Evolutionary conservation across 2,797 vertebrate species (phyloP), one percentile per base, ranked within the genome.

Genomic region (Phoxinus dragarum): DNA sequence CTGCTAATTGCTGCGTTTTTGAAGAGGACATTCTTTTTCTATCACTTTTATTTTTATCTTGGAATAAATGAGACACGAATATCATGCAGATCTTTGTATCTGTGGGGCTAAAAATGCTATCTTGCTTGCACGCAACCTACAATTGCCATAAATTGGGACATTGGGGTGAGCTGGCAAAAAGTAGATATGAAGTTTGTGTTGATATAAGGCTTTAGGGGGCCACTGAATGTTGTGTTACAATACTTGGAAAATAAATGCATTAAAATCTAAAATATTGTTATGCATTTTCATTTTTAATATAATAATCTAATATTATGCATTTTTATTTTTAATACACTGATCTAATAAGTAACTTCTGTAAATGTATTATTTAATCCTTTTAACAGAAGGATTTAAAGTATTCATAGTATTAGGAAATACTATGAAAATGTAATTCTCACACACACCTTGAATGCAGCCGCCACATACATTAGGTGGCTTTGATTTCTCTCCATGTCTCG

Each of bases 1-100:
- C 81, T 82, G 90, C 75, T 91, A 91, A 92, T 89, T 90, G 84
- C 82, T 87, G 64, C 42, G 4, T n/a, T 74, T 86, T 80, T 84
- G 69, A 86, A 80, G 61, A 59, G n/a, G 38, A 38, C 71, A 42
- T 86, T 85, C 72, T 83, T 77, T 68, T 54, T 6, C 42, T 54
- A 44, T 79, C 73, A 77, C 42, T 64, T 78, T 69, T 54, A 75
- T 49, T 71, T 78, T 31, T 42, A 23, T 31, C 42, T 40, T 76
- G 11, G 23, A 78, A 88, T 23, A 59, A 67, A 31, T 56, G 59
- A 38, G 61, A 12, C 16, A 66, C 12, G n/a, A 27, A 66, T 83
- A 73, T 31, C 12, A 31, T 19, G 31, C 17, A 16, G 16, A 66
- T 34, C 16, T 66, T 34, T 66, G 17, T 34, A 31, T 56, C 49